Conservation (phyloP, 2,797 vertebrate species). For the Syndactyla subalaris region DNA sequence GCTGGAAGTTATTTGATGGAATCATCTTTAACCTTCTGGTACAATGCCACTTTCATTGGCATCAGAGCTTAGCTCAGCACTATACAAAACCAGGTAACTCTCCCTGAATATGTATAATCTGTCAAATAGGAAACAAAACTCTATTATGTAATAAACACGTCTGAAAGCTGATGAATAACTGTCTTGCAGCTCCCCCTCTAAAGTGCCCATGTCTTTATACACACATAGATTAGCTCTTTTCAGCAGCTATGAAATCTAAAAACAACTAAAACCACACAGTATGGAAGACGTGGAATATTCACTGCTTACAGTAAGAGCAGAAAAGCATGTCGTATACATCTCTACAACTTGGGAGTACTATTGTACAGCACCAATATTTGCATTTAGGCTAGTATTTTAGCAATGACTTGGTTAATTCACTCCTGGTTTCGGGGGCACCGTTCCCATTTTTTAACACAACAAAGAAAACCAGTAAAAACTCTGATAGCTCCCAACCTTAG, state of each 20-base stretch:
- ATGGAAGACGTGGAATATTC: rapidly evolving
- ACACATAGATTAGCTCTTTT: not conserved
- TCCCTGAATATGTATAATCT: not conserved
- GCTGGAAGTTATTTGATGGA: not conserved
- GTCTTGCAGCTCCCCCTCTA: not conserved
- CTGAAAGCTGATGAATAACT: not conserved
- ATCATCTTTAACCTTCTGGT: not conserved
- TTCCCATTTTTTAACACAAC: not conserved
- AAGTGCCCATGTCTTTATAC: not conserved
- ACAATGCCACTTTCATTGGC: not conserved
- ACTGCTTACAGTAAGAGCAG: not conserved
- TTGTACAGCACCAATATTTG: not conserved
- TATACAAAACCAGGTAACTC: not conserved
- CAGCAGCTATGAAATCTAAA: not conserved
- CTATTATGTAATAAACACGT: not conserved
- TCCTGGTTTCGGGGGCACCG: not conserved
- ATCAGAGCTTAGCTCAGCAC: not conserved
- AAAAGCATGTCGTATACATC: not conserved
- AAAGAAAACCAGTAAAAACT: not conserved
- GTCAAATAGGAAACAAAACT: not conserved
- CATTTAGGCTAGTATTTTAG: not conserved
- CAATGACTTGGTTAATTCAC: not conserved
- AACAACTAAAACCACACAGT: not conserved
- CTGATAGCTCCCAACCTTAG: conserved; percentile 79
- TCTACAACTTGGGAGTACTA: not conserved